Conservation (phyloP, 2,113 vertebrate species). For the Lynx canadensis region DNA sequence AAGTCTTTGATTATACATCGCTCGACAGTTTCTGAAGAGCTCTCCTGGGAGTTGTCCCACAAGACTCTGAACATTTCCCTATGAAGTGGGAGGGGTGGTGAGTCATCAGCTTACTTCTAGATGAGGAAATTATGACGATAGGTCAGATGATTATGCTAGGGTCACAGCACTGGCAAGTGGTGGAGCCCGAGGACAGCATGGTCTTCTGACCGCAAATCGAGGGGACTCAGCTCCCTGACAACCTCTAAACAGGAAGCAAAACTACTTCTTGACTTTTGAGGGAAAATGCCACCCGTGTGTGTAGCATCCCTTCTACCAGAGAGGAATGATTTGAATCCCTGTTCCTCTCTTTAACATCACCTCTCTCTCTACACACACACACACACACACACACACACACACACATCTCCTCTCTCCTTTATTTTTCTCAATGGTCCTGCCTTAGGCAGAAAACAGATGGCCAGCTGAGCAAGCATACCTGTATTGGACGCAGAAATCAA, state of each 20-base stretch:
- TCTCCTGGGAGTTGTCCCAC: not conserved
- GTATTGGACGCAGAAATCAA: slow-evolving; percentile 80
- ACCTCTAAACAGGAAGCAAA: not conserved
- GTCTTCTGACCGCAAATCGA: not conserved
- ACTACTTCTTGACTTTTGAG: not conserved
- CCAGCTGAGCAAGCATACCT: slow-evolving; percentile 65
- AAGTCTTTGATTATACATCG: not conserved
- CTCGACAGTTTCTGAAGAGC: not conserved
- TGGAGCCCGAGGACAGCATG: not conserved
- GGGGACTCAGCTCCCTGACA: not conserved
- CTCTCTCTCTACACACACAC: not conserved
- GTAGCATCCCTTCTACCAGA: not conserved
- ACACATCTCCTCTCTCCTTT: not conserved
- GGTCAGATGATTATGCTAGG: not conserved
- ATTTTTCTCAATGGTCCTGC: slow-evolving; percentile 21
- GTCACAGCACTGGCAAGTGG: not conserved
- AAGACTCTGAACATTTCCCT: not conserved
- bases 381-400: not conserved
- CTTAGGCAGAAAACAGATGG: slow-evolving; percentile 69
- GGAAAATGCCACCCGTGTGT: not conserved
- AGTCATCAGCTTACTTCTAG: not conserved
- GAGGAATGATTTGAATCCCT: not conserved
- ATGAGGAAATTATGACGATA: not conserved
- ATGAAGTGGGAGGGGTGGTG: not conserved
- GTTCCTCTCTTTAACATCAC: not conserved